Conservation (phyloP, 1,140 invertebrate genomes). For the Drosophila ficusphila region DNA sequence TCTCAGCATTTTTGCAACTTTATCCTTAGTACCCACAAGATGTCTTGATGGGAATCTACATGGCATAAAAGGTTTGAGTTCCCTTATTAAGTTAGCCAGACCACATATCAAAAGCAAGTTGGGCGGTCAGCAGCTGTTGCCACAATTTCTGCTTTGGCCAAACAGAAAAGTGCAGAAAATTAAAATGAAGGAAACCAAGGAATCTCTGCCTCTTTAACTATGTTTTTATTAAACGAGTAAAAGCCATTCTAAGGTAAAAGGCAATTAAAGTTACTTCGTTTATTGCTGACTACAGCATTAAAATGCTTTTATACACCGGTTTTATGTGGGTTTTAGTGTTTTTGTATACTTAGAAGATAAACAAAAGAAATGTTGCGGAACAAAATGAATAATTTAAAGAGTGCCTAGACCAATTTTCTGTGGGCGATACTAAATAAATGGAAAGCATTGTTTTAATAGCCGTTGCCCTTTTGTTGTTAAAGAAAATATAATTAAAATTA, state of each 20-base stretch:
- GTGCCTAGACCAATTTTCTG: too few species aligned
- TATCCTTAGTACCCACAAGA: neutral
- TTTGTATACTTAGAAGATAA: too few species aligned
- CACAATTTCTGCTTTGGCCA: constrained; percentile 6
- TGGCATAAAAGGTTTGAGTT: neutral
- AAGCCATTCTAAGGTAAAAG: neutral
- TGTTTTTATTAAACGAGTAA: neutral
- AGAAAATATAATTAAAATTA: too few species aligned
- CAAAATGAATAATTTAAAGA: too few species aligned
- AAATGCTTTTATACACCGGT: too few species aligned
- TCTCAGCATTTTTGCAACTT: neutral
- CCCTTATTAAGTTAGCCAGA: constrained; percentile 23
- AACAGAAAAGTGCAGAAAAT: constrained; percentile 7
- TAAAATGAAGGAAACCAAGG: neutral
- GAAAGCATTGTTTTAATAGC: neutral
- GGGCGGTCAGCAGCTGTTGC: constrained; percentile 24
- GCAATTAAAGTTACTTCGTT: neutral
- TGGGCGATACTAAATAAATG: neutral
- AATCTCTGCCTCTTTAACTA: neutral
- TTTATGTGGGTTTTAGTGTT: too few species aligned
- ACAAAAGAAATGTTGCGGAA: too few species aligned
- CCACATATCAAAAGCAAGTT: constrained; percentile 25
- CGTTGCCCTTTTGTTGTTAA: too few species aligned
- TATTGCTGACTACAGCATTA: too few species aligned
- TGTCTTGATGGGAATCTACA: neutral